Conservation (phyloP, 2,113 vertebrate species). For the Arothron firmamentum region DNA sequence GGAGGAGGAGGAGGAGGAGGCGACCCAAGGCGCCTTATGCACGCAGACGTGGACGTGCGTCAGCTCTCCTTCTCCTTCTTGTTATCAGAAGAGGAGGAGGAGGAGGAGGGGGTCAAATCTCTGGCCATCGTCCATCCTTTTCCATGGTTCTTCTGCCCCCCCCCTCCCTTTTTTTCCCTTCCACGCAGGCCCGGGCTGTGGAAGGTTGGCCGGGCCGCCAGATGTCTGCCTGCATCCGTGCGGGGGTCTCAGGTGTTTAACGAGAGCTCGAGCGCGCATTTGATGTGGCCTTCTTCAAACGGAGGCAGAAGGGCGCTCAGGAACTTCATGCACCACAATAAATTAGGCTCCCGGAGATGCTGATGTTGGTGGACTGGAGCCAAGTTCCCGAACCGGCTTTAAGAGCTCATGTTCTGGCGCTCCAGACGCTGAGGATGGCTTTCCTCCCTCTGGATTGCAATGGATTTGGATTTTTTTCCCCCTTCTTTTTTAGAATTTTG, state of each 20-base stretch:
- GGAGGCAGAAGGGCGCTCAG: conserved; percentile 30
- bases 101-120: background rate
- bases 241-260: conserved; percentile 48
- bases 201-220: conserved; percentile 16
- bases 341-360: conserved; percentile 13
- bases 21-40: no score
- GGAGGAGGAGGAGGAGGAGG: conserved; percentile 5
- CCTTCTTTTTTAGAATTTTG: no score
- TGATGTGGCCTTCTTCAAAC: conserved; percentile 34
- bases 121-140: no score
- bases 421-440: no score
- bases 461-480: no score
- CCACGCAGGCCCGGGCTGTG: no score
- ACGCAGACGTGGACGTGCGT: background rate
- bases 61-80: conserved; percentile 23
- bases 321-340: conserved; percentile 25
- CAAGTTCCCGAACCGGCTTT: conserved; percentile 8
- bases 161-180: no score
- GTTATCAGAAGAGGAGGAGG: conserved; percentile 22
- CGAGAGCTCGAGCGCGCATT: conserved; percentile 44
- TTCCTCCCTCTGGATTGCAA: no score
- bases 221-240: conserved; percentile 35
- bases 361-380: background rate
- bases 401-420: background rate
- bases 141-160: conserved; percentile 19